Conservation (phyloP, 2,113 vertebrate species). For the Pelobates fuscus region DNA sequence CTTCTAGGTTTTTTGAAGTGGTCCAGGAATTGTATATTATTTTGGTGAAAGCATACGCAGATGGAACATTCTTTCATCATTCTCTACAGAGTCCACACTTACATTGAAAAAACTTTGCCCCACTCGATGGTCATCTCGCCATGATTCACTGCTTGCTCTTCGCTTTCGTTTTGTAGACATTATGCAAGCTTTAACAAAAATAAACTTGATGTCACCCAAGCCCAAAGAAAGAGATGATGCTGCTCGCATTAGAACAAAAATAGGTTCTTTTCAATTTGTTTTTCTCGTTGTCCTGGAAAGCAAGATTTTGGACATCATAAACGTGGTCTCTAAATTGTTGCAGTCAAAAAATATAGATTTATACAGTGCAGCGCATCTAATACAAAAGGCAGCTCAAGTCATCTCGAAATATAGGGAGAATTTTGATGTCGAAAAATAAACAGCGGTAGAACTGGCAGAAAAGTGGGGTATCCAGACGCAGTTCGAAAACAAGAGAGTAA, state of each 20-base stretch:
- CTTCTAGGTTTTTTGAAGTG: neutral
- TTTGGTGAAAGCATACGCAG: neutral
- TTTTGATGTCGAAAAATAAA: too few relatives aligned
- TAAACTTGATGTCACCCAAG: neutral
- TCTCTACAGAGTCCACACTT: neutral
- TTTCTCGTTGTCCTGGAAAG: neutral
- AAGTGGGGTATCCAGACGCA: neutral
- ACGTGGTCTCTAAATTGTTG: neutral
- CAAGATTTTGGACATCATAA: neutral
- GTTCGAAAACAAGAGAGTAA: neutral
- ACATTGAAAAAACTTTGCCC: slow-evolving; percentile 2
- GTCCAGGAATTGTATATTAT: neutral
- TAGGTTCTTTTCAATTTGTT: neutral
- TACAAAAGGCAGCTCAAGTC: neutral
- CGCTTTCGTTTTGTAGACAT: neutral
- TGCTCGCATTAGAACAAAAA: neutral
- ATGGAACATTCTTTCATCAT: neutral
- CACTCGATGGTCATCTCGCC: neutral
- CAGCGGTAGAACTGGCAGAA: neutral
- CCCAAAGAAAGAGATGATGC: neutral
- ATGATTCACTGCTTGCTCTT: neutral
- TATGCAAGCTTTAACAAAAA: slow-evolving; percentile 1
- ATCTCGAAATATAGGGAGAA: neutral
- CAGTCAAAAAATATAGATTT: slow-evolving; percentile 1
- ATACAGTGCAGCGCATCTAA: neutral